These are phyloP conservation scores for Carposina sasakii DNA, from an alignment of 1,140 invertebrate species.

Conservation along the genomic window DNA sequence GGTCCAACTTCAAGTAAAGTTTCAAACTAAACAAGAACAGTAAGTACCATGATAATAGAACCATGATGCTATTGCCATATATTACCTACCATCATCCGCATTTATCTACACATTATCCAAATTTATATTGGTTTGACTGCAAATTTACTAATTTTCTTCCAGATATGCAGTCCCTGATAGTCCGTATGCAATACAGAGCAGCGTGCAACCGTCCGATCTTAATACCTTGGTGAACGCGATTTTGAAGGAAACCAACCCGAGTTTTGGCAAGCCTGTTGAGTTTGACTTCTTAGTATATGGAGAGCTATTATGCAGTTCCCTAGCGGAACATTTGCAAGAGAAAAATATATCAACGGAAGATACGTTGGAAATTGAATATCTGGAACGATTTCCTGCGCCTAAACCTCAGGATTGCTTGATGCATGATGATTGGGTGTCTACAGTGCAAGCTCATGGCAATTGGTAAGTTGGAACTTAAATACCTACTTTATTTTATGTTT, in stretches of 20 bases:
- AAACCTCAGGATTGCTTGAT: slow-evolving; percentile 91
- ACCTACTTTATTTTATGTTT: too few species aligned
- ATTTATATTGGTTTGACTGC: too few species aligned
- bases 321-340: slow-evolving; percentile 81
- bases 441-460: slow-evolving; percentile 81
- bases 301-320: slow-evolving; percentile 81
- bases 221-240: slow-evolving; percentile 88
- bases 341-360: slow-evolving; percentile 81
- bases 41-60: slow-evolving; percentile 67
- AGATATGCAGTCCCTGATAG: slow-evolving; percentile 92
- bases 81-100: too few species aligned
- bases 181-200: slow-evolving; percentile 85
- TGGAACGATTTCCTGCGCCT: slow-evolving; percentile 90
- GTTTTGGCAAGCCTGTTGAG: slow-evolving; percentile 74
- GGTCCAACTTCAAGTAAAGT: slow-evolving; percentile 79
- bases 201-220: slow-evolving; percentile 79
- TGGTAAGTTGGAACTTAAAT: too few species aligned
- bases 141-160: too few species aligned
- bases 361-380: slow-evolving; percentile 91
- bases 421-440: slow-evolving; percentile 97
- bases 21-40: slow-evolving; percentile 86
- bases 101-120: too few species aligned
- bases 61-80: background rate
- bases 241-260: slow-evolving; percentile 76
- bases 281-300: slow-evolving; percentile 93